phyloP scores from a whole-genome alignment of 64 coral and sea anemone genomes.

The Acropora yongei region DNA sequence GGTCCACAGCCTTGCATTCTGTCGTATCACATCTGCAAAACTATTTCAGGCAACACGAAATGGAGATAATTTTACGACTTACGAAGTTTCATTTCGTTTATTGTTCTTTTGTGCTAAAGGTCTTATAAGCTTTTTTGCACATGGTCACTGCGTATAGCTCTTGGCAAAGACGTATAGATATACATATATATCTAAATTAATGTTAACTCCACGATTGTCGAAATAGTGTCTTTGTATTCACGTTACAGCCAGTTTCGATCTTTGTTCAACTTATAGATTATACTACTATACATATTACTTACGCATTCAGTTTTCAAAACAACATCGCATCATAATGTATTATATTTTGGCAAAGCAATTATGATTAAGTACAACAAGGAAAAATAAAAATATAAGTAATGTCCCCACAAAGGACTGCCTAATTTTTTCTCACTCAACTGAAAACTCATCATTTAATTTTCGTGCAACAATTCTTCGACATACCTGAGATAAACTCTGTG shows the following conservation, averaged over 20 bases:
- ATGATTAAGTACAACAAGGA: not conserved
- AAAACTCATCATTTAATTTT: too few relatives aligned
- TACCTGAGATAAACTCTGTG: constrained; percentile 19
- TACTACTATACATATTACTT: too few relatives aligned
- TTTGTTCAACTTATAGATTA: not conserved
- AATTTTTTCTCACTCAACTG: not conserved
- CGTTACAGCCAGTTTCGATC: not conserved
- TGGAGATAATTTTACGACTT: not conserved
- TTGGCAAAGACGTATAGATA: not conserved
- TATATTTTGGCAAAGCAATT: not conserved
- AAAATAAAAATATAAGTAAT: not conserved
- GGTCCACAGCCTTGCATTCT: constrained; percentile 28
- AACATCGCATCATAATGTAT: not conserved
- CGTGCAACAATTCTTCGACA: not conserved
- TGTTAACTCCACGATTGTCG: not conserved
- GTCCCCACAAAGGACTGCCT: not conserved
- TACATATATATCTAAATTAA: too few relatives aligned
- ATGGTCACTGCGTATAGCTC: not conserved
- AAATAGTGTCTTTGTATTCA: not conserved
- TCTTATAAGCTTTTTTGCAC: not conserved
- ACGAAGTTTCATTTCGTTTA: too few relatives aligned
- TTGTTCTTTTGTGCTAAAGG: not conserved
- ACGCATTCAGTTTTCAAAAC: not conserved
- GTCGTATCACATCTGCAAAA: constrained; percentile 41
- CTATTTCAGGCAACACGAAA: not conserved